phyloP scores from a whole-genome alignment of 2,797 vertebrate genomes.

The Pangasius macronema region DNA sequence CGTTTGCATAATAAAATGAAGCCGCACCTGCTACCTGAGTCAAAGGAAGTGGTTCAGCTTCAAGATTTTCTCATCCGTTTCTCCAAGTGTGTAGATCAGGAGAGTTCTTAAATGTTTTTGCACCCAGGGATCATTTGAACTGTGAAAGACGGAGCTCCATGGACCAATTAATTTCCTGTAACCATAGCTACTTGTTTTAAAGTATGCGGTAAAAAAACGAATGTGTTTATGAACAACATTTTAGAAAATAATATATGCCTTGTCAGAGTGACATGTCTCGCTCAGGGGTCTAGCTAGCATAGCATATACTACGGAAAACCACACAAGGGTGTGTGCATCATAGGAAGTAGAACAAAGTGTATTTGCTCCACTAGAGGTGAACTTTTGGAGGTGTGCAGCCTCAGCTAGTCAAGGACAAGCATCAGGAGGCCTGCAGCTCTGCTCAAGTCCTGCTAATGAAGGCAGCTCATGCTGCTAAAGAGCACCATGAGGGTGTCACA shows the following conservation, averaged over 20 bases:
- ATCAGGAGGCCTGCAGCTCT: conserved; percentile 73
- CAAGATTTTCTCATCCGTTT: neutral
- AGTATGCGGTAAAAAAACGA: neutral
- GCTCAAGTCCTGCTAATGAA: conserved; percentile 82
- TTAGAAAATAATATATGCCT: neutral
- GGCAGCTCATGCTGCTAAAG: conserved; percentile 79
- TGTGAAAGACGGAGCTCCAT: neutral
- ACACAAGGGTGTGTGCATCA: conserved; percentile 41
- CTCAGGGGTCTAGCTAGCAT: conserved; percentile 51
- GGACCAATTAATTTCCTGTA: neutral
- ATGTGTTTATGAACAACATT: too few relatives aligned
- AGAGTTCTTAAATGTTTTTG: neutral
- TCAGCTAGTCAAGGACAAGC: conserved; percentile 80
- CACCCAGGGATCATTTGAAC: neutral
- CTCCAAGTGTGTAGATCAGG: neutral
- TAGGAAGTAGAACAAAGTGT: conserved; percentile 24
- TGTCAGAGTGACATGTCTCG: too few relatives aligned
- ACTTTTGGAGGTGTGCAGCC: conserved; percentile 75
- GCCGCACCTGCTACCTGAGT: neutral
- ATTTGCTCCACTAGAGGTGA: conserved; percentile 65
- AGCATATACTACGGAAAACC: conserved; percentile 70
- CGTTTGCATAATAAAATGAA: neutral
- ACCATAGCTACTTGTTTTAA: neutral
- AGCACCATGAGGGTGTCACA: conserved; percentile 62
- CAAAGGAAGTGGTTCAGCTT: neutral